Evolutionary conservation across 2,888 invertebrate genomes (phyloP), one percentile per base, ranked within the genome.

Genomic region (Opisthograptis luteolata): DNA sequence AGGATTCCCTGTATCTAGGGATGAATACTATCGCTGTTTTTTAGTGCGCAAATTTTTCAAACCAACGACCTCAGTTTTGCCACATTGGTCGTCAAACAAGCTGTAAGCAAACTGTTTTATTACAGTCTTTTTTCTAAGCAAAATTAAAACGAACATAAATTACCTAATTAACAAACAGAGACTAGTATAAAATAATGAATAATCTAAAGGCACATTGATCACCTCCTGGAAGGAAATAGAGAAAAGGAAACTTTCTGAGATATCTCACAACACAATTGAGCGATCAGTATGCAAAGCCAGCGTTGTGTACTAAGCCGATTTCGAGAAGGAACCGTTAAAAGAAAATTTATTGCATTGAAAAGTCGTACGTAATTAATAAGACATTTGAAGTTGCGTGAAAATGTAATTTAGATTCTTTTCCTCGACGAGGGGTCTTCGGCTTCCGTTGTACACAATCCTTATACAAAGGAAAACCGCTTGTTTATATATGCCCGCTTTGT

Each of bases 361-460:
- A 90, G 89, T 90, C 88, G 79, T 80, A 76, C 73, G 87, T 86
- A 90, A 90, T 90, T 90, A 90, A 90, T 90, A 89, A 90, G 89
- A 88, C 90, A 89, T 89, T 89, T 90, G 88, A 87, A 90, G 90
- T 90, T 87, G 89, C 89, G 89, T 90, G 90, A 90, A 90, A 90
- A 90, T 89, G 90, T 90, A 90, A 90, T 90, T 90, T 90, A 89
- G 89, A 90, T 89, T 90, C 89, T 90, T 89, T 89, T 86, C 78
- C 76, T 71, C 68, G 75, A 66, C 62, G 81, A 81, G 87, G 74
- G 88, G 87, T 77, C 79, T 65, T 58, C 56, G 60, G 77, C 73
- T 85, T 87, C 87, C 83, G 85, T 84, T 79, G 81, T 81, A 58
- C 60, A 67, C 70, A 74, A 81, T 78, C 70, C 64, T 80, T 67